A percentile compares a stretch with the other conserved stretches of the same genome.
phyloP scores from a whole-genome alignment of 1,140 invertebrate species.

The Bombus polaris region DNA sequence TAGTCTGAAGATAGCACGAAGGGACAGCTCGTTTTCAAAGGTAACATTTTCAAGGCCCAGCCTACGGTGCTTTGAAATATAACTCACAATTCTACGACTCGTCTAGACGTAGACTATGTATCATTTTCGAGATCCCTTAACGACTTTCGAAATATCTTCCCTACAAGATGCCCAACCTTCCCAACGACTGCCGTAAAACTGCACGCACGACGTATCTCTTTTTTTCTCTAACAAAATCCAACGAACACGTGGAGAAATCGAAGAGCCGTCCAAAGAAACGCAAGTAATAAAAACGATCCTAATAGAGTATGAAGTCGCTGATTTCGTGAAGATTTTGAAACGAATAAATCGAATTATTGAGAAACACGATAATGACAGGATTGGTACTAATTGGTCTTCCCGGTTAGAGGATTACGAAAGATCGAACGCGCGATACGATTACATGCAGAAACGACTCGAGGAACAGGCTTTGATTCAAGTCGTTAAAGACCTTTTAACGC shows the following conservation, averaged over 20 bases:
- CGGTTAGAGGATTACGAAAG: background rate
- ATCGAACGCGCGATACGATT: background rate
- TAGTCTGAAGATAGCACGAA: background rate
- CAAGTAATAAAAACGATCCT: background rate
- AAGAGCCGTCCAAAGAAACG: background rate
- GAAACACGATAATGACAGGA: constrained; percentile 11
- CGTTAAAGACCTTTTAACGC: constrained; percentile 34
- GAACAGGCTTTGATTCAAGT: background rate
- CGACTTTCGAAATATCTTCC: background rate
- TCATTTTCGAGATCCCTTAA: constrained; percentile 3
- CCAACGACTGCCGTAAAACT: background rate
- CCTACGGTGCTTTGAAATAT: background rate
- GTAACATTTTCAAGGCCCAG: background rate
- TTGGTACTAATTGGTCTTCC: constrained; percentile 5
- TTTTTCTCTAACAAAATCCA: background rate
- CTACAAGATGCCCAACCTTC: no score
- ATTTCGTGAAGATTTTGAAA: background rate
- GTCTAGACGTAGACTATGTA: background rate
- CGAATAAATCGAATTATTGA: background rate
- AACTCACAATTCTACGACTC: background rate
- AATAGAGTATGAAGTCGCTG: background rate
- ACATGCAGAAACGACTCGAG: background rate
- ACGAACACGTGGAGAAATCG: background rate
- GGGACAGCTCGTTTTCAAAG: background rate
- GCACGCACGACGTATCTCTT: background rate